Conservation (phyloP, 2,797 vertebrate genomes). For the Periophthalmus magnuspinnatus region DNA sequence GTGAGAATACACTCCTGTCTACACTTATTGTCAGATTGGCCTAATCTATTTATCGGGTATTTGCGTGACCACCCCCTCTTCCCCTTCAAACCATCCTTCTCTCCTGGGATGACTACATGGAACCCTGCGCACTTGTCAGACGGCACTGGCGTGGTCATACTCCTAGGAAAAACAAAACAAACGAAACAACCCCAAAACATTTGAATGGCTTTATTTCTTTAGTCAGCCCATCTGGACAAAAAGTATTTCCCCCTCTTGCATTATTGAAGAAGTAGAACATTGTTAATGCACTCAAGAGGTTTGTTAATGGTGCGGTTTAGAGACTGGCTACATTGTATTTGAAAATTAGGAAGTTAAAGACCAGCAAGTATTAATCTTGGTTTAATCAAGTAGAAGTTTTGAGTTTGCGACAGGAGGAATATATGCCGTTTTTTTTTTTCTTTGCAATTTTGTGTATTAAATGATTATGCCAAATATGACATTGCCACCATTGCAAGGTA, state of each 20-base stretch:
- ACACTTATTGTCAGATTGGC: conserved; percentile 70
- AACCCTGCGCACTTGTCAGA: conserved; percentile 69
- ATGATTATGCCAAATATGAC: too few species aligned
- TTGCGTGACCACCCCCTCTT: conserved; percentile 71
- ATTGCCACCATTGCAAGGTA: too few species aligned
- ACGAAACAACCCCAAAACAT: conserved; percentile 32
- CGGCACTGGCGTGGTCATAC: conserved; percentile 54
- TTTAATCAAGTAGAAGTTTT: too few species aligned
- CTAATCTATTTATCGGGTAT: conserved; percentile 80
- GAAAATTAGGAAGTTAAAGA: neutral
- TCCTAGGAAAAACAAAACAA: conserved; percentile 19
- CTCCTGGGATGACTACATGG: conserved; percentile 65
- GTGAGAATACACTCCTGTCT: conserved; percentile 69
- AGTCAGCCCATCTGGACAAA: conserved; percentile 29
- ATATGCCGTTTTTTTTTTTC: too few species aligned
- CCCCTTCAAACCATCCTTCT: conserved; percentile 67
- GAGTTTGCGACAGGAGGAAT: too few species aligned
- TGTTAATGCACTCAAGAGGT: conserved; percentile 3
- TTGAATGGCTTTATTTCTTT: conserved; percentile 56
- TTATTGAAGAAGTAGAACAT: conserved; percentile 35
- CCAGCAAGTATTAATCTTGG: too few species aligned
- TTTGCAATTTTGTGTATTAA: too few species aligned
- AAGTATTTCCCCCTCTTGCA: conserved; percentile 24
- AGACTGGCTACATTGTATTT: conserved; percentile 6
- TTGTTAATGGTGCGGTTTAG: conserved; percentile 21